Percentiles rank a stretch among this genome's conserved stretches.
These are phyloP conservation scores for Anneissia japonica DNA, from an alignment of 35 echinoderm and acorn worm species.

Conservation along the genomic window DNA sequence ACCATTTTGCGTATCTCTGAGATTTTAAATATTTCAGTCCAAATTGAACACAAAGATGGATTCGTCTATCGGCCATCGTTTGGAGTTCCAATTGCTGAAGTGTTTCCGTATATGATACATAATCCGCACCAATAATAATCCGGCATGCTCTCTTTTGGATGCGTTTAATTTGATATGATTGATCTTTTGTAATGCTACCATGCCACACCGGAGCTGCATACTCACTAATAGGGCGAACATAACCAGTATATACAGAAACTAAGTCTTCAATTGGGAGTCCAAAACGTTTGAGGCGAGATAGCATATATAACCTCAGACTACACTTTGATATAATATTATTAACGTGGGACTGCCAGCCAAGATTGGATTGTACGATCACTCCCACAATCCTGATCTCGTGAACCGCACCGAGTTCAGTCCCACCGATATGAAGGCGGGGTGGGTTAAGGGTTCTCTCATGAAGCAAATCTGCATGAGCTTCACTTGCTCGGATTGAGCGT, in stretches of 20 bases:
- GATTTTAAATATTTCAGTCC: background rate
- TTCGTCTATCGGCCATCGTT: background rate
- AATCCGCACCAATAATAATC: conserved; percentile 7
- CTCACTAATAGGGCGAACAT: conserved; percentile 22
- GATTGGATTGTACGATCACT: conserved; percentile 23
- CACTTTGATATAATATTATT: conserved; percentile 8
- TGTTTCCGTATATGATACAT: background rate
- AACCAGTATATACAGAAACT: conserved; percentile 17
- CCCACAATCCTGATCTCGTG: conserved; percentile 25
- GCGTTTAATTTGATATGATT: background rate
- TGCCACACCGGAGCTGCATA: conserved; percentile 14
- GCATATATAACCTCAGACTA: conserved; percentile 19
- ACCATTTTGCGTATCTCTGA: background rate
- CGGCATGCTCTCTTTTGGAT: conserved; percentile 21
- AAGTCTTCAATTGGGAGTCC: conserved; percentile 19
- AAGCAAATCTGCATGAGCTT: conserved; percentile 23
- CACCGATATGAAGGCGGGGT: background rate
- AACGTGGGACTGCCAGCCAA: conserved; percentile 14
- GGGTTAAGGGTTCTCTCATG: background rate
- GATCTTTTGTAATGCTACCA: background rate
- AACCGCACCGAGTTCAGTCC: background rate
- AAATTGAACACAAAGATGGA: background rate
- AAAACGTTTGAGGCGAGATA: conserved; percentile 21
- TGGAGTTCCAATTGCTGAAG: background rate
- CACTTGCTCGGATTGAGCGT: conserved; percentile 13